phyloP scores from a whole-genome alignment of 2,113 vertebrate genomes.

The Panthera uncia region DNA sequence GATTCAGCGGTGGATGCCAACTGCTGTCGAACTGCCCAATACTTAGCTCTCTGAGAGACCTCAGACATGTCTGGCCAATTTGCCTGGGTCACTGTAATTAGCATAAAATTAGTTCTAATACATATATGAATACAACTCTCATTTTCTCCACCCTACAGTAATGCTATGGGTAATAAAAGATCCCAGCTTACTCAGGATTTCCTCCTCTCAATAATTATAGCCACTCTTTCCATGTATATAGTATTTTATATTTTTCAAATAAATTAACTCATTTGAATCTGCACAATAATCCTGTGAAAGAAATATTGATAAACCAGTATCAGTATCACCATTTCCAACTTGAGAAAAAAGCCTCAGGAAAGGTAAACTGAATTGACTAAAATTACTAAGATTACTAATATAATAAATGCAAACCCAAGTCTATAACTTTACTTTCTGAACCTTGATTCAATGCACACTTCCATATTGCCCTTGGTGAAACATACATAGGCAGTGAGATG shows the following conservation, averaged over 20 bases:
- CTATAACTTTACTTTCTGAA: conserved; percentile 47
- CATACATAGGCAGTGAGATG: not conserved
- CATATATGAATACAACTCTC: not conserved
- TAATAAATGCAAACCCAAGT: not conserved
- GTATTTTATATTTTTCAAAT: conserved; percentile 42
- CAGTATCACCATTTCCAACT: not conserved
- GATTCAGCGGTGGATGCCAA: not conserved
- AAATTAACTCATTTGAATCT: conserved; percentile 25
- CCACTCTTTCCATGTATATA: not conserved
- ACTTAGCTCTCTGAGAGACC: not conserved
- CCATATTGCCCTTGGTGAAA: conserved; percentile 44
- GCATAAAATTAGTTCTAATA: conserved; percentile 34
- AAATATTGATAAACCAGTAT: not conserved
- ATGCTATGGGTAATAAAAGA: not conserved
- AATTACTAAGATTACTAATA: conserved; percentile 36
- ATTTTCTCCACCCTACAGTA: not conserved
- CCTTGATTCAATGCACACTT: not conserved
- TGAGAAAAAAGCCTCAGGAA: not conserved
- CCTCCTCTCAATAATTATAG: not conserved
- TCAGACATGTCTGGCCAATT: not conserved
- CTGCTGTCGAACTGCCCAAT: not conserved
- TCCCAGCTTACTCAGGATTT: not conserved
- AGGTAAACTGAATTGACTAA: conserved; percentile 10
- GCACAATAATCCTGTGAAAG: not conserved
- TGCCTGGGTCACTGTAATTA: conserved; percentile 9